Conservation (phyloP, 1,140 invertebrate genomes). For the Procambarus clarkii region DNA sequence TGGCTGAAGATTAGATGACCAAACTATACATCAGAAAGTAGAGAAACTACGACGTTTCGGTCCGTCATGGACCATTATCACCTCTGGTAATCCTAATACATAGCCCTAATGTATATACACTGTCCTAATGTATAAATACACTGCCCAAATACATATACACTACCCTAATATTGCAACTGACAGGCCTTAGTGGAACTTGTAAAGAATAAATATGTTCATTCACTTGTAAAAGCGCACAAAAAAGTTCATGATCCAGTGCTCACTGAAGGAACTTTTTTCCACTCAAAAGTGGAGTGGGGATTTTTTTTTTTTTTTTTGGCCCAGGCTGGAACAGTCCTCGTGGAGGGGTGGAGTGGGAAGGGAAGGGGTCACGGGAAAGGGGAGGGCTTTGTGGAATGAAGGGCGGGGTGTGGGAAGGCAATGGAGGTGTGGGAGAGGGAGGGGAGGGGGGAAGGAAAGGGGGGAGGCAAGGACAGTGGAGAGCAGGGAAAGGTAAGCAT, state of each 20-base stretch:
- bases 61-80: no score
- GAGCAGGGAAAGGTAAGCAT: background rate
- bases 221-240: constrained; percentile 65
- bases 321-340: constrained; percentile 12
- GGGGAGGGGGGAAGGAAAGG: constrained; percentile 19
- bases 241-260: constrained; percentile 30
- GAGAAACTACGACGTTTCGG: no score
- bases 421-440: constrained; percentile 5
- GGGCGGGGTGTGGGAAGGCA: no score
- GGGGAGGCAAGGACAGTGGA: background rate
- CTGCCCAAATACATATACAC: background rate
- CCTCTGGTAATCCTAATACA: no score
- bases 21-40: no score
- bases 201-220: constrained; percentile 57
- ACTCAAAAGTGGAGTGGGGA: constrained; percentile 44
- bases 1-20: no score
- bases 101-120: background rate
- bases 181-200: constrained; percentile 27
- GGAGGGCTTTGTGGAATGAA: background rate
- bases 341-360: background rate
- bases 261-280: constrained; percentile 18
- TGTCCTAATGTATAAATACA: background rate
- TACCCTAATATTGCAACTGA: constrained; percentile 50
- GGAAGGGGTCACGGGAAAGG: background rate
- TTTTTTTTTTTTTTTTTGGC: constrained; percentile 29